A percentile compares a stretch with the other conserved stretches of the same genome.
Conservation (phyloP, 2,113 vertebrate genomes). For the Nerophis ophidion region DNA sequence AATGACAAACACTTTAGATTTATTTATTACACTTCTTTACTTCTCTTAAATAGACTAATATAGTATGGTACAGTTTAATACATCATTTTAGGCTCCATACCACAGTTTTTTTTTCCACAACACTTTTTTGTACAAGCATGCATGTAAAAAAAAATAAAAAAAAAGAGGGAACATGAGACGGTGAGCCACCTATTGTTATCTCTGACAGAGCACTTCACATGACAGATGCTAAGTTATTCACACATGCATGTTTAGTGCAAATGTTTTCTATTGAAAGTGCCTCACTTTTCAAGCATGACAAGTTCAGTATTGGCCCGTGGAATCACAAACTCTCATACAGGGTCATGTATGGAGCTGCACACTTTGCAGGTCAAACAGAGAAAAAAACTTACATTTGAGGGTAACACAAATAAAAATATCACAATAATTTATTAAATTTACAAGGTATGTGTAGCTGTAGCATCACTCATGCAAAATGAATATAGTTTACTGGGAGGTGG, state of each 20-base stretch:
- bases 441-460: constrained; percentile 41
- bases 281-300: constrained; percentile 60
- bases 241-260: constrained; percentile 75
- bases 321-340: constrained; percentile 55
- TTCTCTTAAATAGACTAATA: constrained; percentile 6
- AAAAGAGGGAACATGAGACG: constrained; percentile 44
- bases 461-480: constrained; percentile 41
- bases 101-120: constrained; percentile 48
- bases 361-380: constrained; percentile 32
- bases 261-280: constrained; percentile 68
- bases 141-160: constrained; percentile 41
- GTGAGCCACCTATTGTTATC: constrained; percentile 59
- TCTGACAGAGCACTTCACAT: constrained; percentile 79
- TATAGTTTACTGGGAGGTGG: constrained; percentile 55
- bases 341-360: constrained; percentile 61
- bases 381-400: constrained; percentile 28
- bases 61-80: background rate
- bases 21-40: background rate
- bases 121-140: constrained; percentile 60
- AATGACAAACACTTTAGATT: background rate
- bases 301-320: constrained; percentile 40
- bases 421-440: constrained; percentile 67
- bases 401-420: constrained; percentile 32
- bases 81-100: background rate
- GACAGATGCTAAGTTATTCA: constrained; percentile 77